These are phyloP conservation scores for Polyploca ridens DNA, from an alignment of 2,888 invertebrate genomes.

Conservation along the genomic window DNA sequence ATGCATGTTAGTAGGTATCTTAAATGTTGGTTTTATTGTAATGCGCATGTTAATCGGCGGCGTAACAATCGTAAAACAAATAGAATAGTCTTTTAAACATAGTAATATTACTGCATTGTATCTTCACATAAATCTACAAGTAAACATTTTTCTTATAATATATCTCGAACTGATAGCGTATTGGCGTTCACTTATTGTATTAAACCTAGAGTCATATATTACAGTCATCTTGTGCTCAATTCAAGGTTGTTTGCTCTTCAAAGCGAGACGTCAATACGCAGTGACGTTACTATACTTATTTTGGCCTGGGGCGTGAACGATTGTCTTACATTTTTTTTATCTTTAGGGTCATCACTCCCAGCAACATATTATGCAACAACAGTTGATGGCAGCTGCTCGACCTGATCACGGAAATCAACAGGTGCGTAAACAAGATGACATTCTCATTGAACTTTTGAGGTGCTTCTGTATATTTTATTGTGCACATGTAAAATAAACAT, in stretches of 20 bases:
- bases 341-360: slow-evolving; percentile 78
- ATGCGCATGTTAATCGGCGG: slow-evolving; percentile 32
- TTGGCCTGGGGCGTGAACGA: slow-evolving; percentile 13
- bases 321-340: slow-evolving; percentile 24
- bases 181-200: not conserved
- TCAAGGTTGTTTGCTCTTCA: slow-evolving; percentile 1
- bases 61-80: not conserved
- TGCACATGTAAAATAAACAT: slow-evolving; percentile 55
- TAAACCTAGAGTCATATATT: slow-evolving; percentile 10
- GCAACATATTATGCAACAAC: slow-evolving; percentile 82
- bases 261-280: slow-evolving; percentile 4
- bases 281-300: slow-evolving; percentile 7
- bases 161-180: not conserved
- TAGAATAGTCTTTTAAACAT: not conserved
- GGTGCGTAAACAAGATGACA: slow-evolving; percentile 48
- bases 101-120: not conserved
- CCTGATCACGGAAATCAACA: slow-evolving; percentile 77
- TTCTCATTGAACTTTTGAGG: not conserved
- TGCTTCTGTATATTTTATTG: slow-evolving; percentile 30
- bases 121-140: not conserved
- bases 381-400: slow-evolving; percentile 68
- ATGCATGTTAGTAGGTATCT: slow-evolving; percentile 21
- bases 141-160: not conserved
- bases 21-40: slow-evolving; percentile 22
- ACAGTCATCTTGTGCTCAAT: slow-evolving; percentile 8